Evolutionary conservation across 2,888 invertebrate species (phyloP).

Genomic region (Tenthredo notha): DNA sequence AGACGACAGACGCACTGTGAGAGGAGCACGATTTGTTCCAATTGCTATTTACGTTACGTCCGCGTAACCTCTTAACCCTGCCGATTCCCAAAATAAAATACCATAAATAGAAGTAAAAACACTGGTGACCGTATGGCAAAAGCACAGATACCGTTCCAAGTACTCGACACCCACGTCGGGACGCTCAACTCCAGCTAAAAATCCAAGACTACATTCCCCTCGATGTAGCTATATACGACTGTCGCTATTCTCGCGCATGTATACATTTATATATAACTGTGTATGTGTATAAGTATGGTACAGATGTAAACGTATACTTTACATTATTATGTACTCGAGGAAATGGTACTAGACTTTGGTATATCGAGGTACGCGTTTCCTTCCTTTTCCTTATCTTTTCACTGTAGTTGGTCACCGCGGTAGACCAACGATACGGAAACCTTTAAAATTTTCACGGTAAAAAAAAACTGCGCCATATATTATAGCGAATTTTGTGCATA

Average conservation of each 20-base stretch:
- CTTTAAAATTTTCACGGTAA: background rate
- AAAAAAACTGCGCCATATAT: background rate
- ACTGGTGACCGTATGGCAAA: background rate
- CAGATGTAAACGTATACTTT: background rate
- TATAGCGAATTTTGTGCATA: background rate
- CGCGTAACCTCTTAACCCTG: constrained; percentile 48
- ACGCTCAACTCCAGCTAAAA: background rate
- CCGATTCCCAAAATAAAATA: constrained; percentile 39
- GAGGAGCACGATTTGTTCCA: constrained; percentile 38
- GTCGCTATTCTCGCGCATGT: background rate
- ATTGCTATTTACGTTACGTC: constrained; percentile 45
- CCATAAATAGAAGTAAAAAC: constrained; percentile 1
- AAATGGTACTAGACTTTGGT: constrained; percentile 4
- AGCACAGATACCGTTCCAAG: constrained; percentile 1
- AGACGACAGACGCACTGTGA: background rate
- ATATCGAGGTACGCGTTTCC: background rate
- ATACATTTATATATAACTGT: background rate
- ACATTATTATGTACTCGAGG: constrained; percentile 7
- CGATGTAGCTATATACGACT: background rate
- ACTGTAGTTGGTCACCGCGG: background rate
- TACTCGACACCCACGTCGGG: background rate
- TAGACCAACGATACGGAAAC: background rate
- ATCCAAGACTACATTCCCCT: background rate
- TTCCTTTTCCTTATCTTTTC: background rate
- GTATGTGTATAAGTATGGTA: background rate